Conservation (phyloP, 2,888 invertebrate species). For the Leptura quadrifasciata region DNA sequence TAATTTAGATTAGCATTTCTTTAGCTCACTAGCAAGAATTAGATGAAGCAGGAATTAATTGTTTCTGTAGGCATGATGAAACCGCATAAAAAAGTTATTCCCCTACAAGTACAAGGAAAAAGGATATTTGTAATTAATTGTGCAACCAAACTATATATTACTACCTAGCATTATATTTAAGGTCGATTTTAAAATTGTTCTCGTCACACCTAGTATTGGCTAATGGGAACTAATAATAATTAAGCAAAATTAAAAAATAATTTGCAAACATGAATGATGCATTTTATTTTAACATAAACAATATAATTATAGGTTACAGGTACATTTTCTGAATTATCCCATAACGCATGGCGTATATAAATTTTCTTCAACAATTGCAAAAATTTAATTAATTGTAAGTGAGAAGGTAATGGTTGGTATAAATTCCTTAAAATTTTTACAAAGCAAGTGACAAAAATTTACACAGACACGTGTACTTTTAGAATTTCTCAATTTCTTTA, state of each 20-base stretch:
- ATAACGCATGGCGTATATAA: no score
- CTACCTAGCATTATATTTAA: slow-evolving; percentile 2
- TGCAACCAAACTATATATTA: neutral
- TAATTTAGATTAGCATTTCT: neutral
- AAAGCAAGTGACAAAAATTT: no score
- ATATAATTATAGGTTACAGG: no score
- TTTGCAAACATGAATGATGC: neutral
- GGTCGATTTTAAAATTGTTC: neutral
- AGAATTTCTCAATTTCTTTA: no score
- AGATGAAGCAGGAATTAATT: neutral
- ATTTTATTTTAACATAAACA: no score
- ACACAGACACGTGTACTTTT: no score
- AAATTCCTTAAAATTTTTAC: no score
- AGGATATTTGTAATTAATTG: slow-evolving; percentile 1
- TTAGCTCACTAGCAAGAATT: slow-evolving; percentile 1
- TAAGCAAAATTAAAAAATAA: neutral
- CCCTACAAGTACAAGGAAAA: neutral
- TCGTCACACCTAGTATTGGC: neutral
- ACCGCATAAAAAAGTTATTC: slow-evolving; percentile 1
- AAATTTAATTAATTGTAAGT: no score
- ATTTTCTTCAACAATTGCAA: no score
- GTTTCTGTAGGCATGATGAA: neutral
- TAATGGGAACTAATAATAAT: neutral
- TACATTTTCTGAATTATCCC: no score
- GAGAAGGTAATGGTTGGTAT: no score